phyloP scores from a whole-genome alignment of 2,113 vertebrate genomes.

The Chrysemys picta region DNA sequence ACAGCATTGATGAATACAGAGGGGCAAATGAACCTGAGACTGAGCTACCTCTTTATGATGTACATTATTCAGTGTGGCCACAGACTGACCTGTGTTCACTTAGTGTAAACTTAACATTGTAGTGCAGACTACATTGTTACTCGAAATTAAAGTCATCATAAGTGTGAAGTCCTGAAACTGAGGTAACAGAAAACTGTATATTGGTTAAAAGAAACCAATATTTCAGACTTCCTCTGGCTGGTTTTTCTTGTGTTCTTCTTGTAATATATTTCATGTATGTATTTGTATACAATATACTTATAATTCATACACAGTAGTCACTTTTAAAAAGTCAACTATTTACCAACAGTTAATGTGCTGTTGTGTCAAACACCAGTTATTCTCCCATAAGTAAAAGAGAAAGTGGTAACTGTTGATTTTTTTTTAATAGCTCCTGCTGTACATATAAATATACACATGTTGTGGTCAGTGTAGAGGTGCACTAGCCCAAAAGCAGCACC shows the following conservation, averaged over 20 bases:
- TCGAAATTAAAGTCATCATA: not conserved
- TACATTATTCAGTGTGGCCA: not conserved
- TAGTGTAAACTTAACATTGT: not conserved
- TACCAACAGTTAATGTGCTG: not conserved
- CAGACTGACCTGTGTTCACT: not conserved
- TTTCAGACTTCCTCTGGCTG: not conserved
- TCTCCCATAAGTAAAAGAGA: not conserved
- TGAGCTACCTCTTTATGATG: not conserved
- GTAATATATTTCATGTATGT: not conserved
- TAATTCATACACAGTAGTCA: rapidly evolving
- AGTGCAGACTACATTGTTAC: not conserved
- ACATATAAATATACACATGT: rapidly evolving
- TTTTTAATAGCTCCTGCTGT: not conserved
- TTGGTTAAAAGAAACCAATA: not conserved
- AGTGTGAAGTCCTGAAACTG: not conserved
- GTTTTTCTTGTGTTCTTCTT: not conserved
- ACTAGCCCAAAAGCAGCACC: not conserved
- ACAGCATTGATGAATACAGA: not conserved
- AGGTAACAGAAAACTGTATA: not conserved
- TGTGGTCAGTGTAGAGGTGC: rapidly evolving
- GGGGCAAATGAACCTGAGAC: not conserved
- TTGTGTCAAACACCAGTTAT: not conserved
- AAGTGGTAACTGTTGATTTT: not conserved
- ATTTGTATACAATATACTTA: not conserved
- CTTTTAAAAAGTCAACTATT: not conserved